A percentile compares a stretch with the other conserved stretches of the same genome.
Evolutionary conservation across 2,113 vertebrate genomes (phyloP).

Genomic region (Motacilla tschutschensis): DNA sequence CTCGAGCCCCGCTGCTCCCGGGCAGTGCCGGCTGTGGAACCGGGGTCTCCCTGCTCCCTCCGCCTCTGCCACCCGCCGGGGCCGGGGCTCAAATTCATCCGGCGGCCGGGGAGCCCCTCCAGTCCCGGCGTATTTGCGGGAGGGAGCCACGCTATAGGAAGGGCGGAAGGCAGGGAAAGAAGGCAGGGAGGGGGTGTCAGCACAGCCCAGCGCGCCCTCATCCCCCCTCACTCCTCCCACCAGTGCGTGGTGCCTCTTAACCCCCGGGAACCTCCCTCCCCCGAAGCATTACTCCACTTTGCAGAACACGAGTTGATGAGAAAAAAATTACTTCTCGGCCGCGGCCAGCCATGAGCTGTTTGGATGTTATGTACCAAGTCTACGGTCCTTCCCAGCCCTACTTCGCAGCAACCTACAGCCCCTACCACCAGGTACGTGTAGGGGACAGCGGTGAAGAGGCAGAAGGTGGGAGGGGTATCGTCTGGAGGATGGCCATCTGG

Average conservation of each 20-base stretch:
- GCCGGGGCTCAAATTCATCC: conserved; percentile 32
- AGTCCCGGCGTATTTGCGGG: background rate
- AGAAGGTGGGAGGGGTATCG: conserved; percentile 31
- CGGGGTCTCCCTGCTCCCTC: background rate
- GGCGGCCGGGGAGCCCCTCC: background rate
- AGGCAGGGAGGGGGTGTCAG: background rate
- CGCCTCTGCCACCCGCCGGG: background rate
- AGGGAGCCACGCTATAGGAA: background rate
- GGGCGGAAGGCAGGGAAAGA: background rate
- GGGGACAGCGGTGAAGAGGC: background rate
- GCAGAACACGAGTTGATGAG: conserved; percentile 60
- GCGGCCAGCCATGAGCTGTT: conserved; percentile 92
- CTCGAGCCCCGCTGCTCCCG: background rate
- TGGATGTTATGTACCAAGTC: conserved; percentile 98
- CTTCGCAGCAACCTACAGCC: conserved; percentile 86
- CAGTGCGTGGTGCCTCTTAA: conserved; percentile 13
- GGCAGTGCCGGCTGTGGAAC: background rate
- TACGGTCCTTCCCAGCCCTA: conserved; percentile 91
- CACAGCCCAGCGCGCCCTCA: background rate
- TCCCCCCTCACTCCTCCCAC: conserved; percentile 31
- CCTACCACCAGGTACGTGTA: conserved; percentile 88
- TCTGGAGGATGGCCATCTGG: conserved; percentile 29
- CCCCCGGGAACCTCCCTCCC: conserved; percentile 7
- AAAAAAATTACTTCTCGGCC: conserved; percentile 16
- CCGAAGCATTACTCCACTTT: conserved; percentile 65